Base-by-base conservation (phyloP, 2,888 invertebrate species). In the Clanis bilineata region DNA sequence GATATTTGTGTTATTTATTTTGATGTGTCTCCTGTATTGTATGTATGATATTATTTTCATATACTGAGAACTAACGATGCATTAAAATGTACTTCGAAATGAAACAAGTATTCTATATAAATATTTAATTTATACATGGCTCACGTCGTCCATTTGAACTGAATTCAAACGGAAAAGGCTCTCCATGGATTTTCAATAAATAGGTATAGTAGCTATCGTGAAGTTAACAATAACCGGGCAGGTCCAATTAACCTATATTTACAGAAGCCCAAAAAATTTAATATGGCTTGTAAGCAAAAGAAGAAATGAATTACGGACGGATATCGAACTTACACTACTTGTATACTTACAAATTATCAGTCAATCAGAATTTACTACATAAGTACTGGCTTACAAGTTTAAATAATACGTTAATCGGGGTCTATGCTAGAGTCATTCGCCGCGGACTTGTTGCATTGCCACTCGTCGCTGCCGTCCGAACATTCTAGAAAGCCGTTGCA, bases 401-500 rank as follows among this genome's bases (percentile, higher is more conserved):
- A 67, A 67, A 61, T 59, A 56, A 58, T 62, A 54, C 54, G 58
- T 85, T 81, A 90, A 72, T 89, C 86, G 32, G 88, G 86, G 62
- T 86, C 83, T 68, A 75, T 77, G 63, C 72, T 83, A 54, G 88
- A 79, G 67, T 70, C 77, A 64, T 81, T 84, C 39, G 71, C 73
- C 60, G 80, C 67, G 25, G 70, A 68, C 62, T 71, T 78, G 60
- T 60, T 74, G 82, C 95, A 95, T 65, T 94, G 92, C 83, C 92
- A 93, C 79, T 96, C 95, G 83, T 95, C 95, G 79, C 95, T 95
- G 41, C 95, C 95, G 78, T 96, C 95, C 39, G 94, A 94, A 75
- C 96, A 96, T 79, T 96, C 96, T 63, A 95, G 93, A 74, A 94
- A 95, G 9, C 96, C 96, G 78, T 96, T 96, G 81, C 96, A 96